These are phyloP conservation scores for Andricus curvator DNA, from an alignment of 2,888 invertebrate genomes.

Conservation along the genomic window DNA sequence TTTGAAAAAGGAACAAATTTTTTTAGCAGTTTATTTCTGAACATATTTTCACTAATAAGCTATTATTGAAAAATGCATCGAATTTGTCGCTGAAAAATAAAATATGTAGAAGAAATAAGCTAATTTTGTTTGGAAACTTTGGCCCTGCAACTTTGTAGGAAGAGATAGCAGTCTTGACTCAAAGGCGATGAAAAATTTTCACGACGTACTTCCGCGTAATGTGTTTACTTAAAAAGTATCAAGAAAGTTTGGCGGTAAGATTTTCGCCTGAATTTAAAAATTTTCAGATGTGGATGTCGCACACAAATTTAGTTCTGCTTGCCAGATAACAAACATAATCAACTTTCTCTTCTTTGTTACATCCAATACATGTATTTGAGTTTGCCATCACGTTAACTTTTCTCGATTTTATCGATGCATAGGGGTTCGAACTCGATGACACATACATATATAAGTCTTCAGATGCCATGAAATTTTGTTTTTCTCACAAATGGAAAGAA, in stretches of 20 bases:
- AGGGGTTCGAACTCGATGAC: background rate
- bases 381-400: constrained; percentile 5
- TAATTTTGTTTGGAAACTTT: background rate
- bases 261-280: background rate
- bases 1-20: too few relatives aligned
- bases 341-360: constrained; percentile 15
- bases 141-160: background rate
- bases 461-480: background rate
- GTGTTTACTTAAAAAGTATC: constrained; percentile 35
- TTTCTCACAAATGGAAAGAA: background rate
- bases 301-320: constrained; percentile 22
- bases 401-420: background rate
- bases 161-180: background rate
- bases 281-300: background rate
- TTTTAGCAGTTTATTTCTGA: too few relatives aligned
- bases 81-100: background rate
- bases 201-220: constrained; percentile 17
- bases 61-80: too few relatives aligned
- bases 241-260: background rate
- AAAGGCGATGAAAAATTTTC: constrained; percentile 22
- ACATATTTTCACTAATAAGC: too few relatives aligned
- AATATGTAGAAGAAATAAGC: background rate
- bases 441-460: background rate
- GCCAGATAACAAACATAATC: constrained; percentile 18
- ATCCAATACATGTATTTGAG: background rate